Evolutionary conservation across 2,113 vertebrate genomes (phyloP), one percentile per base, ranked within the genome.

Genomic region (Carassius carassius): DNA sequence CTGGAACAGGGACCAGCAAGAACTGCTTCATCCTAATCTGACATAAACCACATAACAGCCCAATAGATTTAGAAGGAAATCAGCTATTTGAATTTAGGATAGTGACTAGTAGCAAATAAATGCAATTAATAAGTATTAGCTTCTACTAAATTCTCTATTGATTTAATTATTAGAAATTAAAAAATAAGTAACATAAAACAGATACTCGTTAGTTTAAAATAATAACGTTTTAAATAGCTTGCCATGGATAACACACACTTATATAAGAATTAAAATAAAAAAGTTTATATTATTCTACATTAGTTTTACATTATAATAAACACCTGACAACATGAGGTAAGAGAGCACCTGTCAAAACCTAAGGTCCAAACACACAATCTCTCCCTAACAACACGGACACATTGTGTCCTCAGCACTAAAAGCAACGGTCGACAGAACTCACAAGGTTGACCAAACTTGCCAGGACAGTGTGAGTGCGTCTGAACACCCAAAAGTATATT

Each of bases 401-500:
- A 14, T 12, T 9, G 35, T 78, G 21, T 78, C 58, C 56, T 65
- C 37, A 12, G 41, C 12, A 1, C n/a, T 80, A 1, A 3, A 63
- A 44, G 60, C 29, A 56, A 60, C 51, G 76, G 54, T 60, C 21
- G 76, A 37, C 12, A 41, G 19, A 44, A 29, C 78, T 32, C 37
- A 51, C 37, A 80, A 63, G 44, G 62, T 67, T 51, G 41, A 19
- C 62, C 49, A 67, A 81, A 81, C 62, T 69, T 51, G 5, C 16
- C 7, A 69, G n/a, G n/a, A 41, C 56, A 41, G n/a, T 25, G 58
- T 17, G 14, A 79, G 2, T 60, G 3, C 10, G 62, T 21, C 41
- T 67, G 6, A 65, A 69, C 60, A 62, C 37, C 37, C 35, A 47
- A 29, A 81, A 65, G 14, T 21, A 62, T 67, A 7, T 54, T 69